Evolutionary conservation across 2,888 invertebrate species (phyloP).

Genomic region (Monoplex corrugatus): DNA sequence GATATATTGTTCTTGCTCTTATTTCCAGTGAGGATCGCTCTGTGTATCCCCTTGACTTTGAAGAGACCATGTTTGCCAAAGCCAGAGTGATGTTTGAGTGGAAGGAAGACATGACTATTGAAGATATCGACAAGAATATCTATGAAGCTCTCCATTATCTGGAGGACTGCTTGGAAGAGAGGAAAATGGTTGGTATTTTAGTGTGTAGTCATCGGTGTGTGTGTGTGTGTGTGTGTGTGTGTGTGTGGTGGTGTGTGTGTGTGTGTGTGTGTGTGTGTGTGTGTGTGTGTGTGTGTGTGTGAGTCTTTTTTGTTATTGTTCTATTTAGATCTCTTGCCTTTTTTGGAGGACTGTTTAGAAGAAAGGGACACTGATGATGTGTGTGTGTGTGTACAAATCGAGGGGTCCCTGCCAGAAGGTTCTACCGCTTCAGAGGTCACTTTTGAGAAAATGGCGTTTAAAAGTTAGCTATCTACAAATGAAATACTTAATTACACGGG

Average conservation of each 20-base stretch:
- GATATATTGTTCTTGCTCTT: too few relatives aligned
- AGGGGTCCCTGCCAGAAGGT: too few relatives aligned
- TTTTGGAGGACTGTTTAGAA: too few relatives aligned
- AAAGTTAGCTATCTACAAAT: too few relatives aligned
- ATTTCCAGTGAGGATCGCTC: conserved; percentile 68
- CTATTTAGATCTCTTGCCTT: too few relatives aligned
- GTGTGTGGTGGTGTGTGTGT: too few relatives aligned
- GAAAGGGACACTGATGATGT: too few relatives aligned
- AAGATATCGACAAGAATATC: conserved; percentile 60
- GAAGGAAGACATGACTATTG: conserved; percentile 59
- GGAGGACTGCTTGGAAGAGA: conserved; percentile 61
- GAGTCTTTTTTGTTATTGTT: too few relatives aligned
- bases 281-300: conserved; percentile 34
- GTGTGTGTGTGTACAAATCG: too few relatives aligned
- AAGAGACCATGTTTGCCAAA: conserved; percentile 61
- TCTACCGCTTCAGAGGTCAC: too few relatives aligned
- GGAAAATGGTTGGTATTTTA: conserved; percentile 66
- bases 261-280: conserved; percentile 15
- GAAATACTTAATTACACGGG: too few relatives aligned
- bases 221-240: background rate
- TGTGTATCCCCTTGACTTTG: conserved; percentile 64
- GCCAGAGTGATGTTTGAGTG: conserved; percentile 71
- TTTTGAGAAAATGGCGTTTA: too few relatives aligned
- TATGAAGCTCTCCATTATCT: conserved; percentile 55
- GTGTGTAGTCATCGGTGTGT: conserved; percentile 57